Percentiles rank a stretch among this genome's conserved stretches.
Evolutionary conservation across 2,113 vertebrate genomes (phyloP).

Genomic region (Antigone vipio): DNA sequence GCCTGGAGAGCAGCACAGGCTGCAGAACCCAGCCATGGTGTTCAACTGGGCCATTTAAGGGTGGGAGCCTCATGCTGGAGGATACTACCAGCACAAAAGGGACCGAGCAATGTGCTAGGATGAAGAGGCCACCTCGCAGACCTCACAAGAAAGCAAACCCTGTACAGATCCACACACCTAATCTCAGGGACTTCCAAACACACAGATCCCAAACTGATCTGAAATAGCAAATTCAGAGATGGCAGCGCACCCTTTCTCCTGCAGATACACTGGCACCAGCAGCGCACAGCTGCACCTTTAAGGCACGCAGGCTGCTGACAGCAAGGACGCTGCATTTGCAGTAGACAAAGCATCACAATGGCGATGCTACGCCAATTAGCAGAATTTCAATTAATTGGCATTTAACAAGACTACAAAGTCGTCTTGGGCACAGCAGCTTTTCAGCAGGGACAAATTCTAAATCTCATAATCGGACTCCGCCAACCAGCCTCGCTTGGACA

Average conservation of each 20-base stretch:
- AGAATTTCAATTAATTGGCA: neutral
- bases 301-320: neutral
- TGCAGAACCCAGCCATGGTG: neutral
- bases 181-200: neutral
- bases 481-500: neutral
- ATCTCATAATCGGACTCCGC: neutral
- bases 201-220: neutral
- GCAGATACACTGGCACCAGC: accelerated
- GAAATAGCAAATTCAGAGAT: neutral
- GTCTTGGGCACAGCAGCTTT: neutral
- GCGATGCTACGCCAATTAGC: neutral
- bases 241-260: neutral
- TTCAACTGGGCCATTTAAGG: neutral
- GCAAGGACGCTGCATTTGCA: neutral
- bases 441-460: neutral
- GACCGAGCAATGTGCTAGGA: accelerated
- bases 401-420: neutral
- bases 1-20: neutral
- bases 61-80: neutral
- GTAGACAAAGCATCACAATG: neutral
- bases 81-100: neutral
- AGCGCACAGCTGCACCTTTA: neutral
- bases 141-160: too few relatives aligned
- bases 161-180: neutral
- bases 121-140: neutral